Base-by-base conservation (phyloP, 2,888 invertebrate genomes). In the Pycnomerus fuliginosus region DNA sequence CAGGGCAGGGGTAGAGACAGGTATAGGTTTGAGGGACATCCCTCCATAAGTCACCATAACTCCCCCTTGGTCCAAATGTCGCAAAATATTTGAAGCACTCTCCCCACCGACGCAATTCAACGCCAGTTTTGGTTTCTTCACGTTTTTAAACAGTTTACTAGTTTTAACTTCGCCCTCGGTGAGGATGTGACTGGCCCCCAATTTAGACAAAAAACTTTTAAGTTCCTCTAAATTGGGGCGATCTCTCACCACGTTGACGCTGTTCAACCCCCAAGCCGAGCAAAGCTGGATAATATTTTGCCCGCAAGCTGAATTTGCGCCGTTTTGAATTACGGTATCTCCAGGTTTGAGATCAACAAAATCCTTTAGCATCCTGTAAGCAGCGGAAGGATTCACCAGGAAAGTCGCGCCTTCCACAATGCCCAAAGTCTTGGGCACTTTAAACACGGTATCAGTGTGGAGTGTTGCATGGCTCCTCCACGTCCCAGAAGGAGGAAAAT, bases 31-130 rank as follows among this genome's bases (percentile, higher is more conserved):
- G 49, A 87, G 80, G 1, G 91, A 93, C 86, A 98, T 97, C 30
- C 90, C 92, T 2, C 98, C 98, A 68, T 97, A 97, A 8, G 96
- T 97, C 0, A 99, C 91, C 75, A 97, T 82, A 0, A 80, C 76
- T 8, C 92, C 90, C 43, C 81, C 75, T 20, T 81, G 73, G 20
- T 77, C 82, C 34, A 99, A 73, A 57, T 89, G 79, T 36, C 85
- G 80, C 40, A 91, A 70, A 55, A 97, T 73, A 60, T 94, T 88
- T 23, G 90, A 80, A 25, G 91, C 88, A 70, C 82, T 90, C 67
- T 88, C 85, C 1, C 98, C 98, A 3, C 97, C 94, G 28, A 99
- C 85, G 69, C 97, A 95, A 71, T 99, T 99, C 3, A 99, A 74
- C 0, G 87, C 98, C 41, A 99, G 73, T 60, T 81, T 82, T 10